A percentile compares a stretch with the other conserved stretches of the same genome.
phyloP scores from a whole-genome alignment of 2,888 invertebrate species.

The Oxycera nigricornis region DNA sequence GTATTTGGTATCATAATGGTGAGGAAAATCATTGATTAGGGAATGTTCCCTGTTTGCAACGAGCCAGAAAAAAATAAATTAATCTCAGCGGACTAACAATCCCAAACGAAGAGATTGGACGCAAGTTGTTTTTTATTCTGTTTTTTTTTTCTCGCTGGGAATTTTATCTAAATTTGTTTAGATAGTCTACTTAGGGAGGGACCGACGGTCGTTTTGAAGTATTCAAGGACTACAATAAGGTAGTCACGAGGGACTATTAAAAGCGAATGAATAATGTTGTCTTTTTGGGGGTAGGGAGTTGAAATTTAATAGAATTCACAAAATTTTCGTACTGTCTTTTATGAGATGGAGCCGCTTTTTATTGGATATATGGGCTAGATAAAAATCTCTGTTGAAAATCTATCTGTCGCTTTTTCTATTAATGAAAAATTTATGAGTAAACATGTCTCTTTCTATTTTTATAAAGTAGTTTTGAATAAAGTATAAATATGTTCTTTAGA shows the following conservation, averaged over 20 bases:
- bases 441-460: too few species aligned
- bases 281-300: background rate
- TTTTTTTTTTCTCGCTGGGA: background rate
- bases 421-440: too few species aligned
- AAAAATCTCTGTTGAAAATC: too few species aligned
- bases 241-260: background rate
- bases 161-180: background rate
- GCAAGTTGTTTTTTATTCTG: background rate
- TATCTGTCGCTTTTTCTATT: too few species aligned
- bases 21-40: background rate
- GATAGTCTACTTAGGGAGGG: background rate
- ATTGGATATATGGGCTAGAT: too few species aligned
- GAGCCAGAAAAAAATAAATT: background rate
- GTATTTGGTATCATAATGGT: background rate
- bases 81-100: background rate
- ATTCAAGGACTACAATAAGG: background rate
- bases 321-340: too few species aligned
- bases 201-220: background rate
- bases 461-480: too few species aligned
- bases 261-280: background rate
- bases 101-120: background rate
- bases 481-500: too few species aligned
- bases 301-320: too few species aligned
- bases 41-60: background rate
- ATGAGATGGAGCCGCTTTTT: too few species aligned